These are phyloP conservation scores for Arnoldichthys spilopterus DNA, from an alignment of 2,797 vertebrate genomes.

Conservation along the genomic window DNA sequence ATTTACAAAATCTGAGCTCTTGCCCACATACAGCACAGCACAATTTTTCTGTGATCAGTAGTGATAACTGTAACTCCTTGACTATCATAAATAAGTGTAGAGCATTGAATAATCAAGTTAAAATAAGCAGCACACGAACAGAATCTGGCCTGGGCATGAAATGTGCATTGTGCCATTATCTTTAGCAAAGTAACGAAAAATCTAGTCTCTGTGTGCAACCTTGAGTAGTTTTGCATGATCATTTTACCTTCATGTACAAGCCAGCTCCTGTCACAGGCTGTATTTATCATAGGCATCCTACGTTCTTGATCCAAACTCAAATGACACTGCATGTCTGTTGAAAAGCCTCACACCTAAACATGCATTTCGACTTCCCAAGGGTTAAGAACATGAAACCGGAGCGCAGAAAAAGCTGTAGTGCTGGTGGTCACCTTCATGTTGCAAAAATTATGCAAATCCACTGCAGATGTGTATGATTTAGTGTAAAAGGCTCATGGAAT, in stretches of 20 bases:
- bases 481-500: neutral
- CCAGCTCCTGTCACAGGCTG: neutral
- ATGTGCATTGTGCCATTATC: neutral
- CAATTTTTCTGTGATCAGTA: slow-evolving; percentile 28
- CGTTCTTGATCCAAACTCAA: neutral
- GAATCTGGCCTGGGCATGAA: neutral
- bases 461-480: neutral
- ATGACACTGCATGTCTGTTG: neutral
- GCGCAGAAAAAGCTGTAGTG: neutral
- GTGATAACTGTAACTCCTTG: slow-evolving; percentile 3
- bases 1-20: slow-evolving; percentile 52
- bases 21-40: neutral
- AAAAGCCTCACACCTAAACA: neutral
- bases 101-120: neutral
- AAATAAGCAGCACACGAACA: neutral
- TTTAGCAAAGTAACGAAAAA: no score
- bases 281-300: neutral
- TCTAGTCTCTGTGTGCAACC: neutral
- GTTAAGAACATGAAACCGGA: neutral
- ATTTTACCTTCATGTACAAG: neutral
- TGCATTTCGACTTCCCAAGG: neutral
- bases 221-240: neutral
- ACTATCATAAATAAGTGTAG: slow-evolving; percentile 24
- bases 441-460: neutral
- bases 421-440: neutral